Evolutionary conservation across 2,113 vertebrate species (phyloP).

Genomic region (Merops nubicus): DNA sequence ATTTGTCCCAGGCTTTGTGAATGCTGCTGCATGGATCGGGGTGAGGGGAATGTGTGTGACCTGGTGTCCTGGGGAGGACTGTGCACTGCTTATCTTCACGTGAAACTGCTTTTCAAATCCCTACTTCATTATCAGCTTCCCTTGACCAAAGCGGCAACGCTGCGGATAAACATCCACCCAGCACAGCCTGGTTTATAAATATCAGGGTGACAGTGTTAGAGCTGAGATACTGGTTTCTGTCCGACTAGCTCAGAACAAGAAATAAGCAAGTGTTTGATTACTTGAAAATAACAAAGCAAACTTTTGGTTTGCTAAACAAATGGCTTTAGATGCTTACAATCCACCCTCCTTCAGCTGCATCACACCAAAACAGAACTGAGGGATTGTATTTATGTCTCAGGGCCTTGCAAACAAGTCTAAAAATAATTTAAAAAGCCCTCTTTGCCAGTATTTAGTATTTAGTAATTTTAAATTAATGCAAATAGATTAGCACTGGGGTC

Average conservation of each 20-base stretch:
- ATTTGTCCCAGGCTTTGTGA: background rate
- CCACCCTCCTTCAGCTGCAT: background rate
- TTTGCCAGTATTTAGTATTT: background rate
- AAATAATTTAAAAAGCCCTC: background rate
- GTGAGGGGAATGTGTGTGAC: fast-evolving
- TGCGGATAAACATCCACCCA: background rate
- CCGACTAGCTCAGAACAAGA: background rate
- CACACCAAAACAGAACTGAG: background rate
- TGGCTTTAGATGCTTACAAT: background rate
- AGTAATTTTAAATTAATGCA: background rate
- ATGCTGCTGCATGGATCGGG: background rate
- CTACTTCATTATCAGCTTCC: background rate
- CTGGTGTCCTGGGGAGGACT: background rate
- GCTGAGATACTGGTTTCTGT: background rate
- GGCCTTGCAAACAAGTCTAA: background rate
- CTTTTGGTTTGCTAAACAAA: slow-evolving; percentile 54
- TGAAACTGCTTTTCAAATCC: background rate
- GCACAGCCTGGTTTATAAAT: background rate
- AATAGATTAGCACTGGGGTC: background rate
- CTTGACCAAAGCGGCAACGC: fast-evolving
- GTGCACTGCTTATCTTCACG: background rate
- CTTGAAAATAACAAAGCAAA: slow-evolving; percentile 42
- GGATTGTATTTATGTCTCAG: background rate
- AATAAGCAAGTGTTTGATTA: slow-evolving; percentile 31
- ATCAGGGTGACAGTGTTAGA: background rate